A percentile compares a stretch with the other conserved stretches of the same genome.
These are phyloP conservation scores for Camptogramma bilineatum DNA, from an alignment of 2,888 invertebrate species.

Conservation along the genomic window DNA sequence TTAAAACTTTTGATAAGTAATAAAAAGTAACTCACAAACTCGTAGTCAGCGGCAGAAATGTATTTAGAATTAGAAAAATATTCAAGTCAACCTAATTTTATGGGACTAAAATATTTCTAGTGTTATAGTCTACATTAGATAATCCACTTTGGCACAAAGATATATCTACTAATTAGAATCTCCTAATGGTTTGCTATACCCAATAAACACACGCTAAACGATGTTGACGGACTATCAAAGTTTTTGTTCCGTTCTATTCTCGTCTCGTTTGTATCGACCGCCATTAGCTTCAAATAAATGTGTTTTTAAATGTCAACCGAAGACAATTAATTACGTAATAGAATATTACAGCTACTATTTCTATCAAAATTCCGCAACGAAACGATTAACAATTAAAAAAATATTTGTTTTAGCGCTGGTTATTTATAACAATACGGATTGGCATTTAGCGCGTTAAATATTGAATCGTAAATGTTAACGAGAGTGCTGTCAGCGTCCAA, in stretches of 20 bases:
- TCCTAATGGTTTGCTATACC: slow-evolving; percentile 34
- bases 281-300: slow-evolving; percentile 39
- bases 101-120: not conserved
- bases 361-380: slow-evolving; percentile 39
- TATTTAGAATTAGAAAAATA: not conserved
- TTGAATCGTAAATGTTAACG: slow-evolving; percentile 56
- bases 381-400: slow-evolving; percentile 47
- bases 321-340: slow-evolving; percentile 37
- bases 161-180: slow-evolving; percentile 24
- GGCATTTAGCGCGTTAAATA: slow-evolving; percentile 55
- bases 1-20: too few species aligned
- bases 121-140: not conserved
- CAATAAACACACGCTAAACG: slow-evolving; percentile 31
- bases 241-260: slow-evolving; percentile 33
- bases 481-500: slow-evolving; percentile 53
- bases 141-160: slow-evolving; percentile 12
- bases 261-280: slow-evolving; percentile 29
- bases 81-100: not conserved
- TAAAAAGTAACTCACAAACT: not conserved
- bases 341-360: slow-evolving; percentile 37
- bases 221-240: slow-evolving; percentile 36
- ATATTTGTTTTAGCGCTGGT: slow-evolving; percentile 52
- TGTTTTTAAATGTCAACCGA: slow-evolving; percentile 43
- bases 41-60: not conserved
- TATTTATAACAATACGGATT: slow-evolving; percentile 55